A percentile compares a stretch with the other conserved stretches of the same genome.
Conservation (phyloP, 2,113 vertebrate species). For the Sander lucioperca region DNA sequence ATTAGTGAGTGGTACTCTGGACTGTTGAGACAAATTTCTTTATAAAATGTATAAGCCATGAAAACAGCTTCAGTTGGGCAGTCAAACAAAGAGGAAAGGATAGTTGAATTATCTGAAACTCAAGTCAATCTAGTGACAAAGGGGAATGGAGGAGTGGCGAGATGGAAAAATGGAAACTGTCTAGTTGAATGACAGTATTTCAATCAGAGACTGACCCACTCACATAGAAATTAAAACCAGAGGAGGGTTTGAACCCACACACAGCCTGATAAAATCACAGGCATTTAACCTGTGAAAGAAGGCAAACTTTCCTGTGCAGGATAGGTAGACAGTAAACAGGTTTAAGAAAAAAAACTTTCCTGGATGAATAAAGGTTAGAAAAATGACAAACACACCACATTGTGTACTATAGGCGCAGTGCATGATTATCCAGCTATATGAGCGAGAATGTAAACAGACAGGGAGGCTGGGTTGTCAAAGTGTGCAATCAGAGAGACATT, state of each 20-base stretch:
- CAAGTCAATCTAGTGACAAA: constrained; percentile 40
- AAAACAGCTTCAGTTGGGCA: constrained; percentile 75
- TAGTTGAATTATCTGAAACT: constrained; percentile 26
- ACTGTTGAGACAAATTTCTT: constrained; percentile 72
- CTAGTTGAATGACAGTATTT: not conserved
- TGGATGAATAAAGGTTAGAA: not conserved
- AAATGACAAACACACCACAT: not conserved
- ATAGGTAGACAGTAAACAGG: not conserved
- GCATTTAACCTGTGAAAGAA: not conserved
- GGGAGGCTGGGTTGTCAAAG: constrained; percentile 35
- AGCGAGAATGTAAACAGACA: constrained; percentile 58
- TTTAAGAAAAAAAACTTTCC: not conserved
- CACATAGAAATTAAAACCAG: constrained; percentile 1
- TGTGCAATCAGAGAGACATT: constrained; percentile 43
- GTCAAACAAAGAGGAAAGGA: constrained; percentile 31
- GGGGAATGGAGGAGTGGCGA: constrained; percentile 29
- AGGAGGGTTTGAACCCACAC: not conserved
- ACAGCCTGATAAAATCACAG: not conserved
- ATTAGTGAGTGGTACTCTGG: constrained; percentile 77
- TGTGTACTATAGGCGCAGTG: not conserved
- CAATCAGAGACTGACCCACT: not conserved
- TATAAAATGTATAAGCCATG: constrained; percentile 86
- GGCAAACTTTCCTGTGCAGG: not conserved
- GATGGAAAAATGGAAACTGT: constrained; percentile 44
- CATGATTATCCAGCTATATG: constrained; percentile 18